Conservation (phyloP, 2,113 vertebrate genomes). For the Daphoenositta chrysoptera region DNA sequence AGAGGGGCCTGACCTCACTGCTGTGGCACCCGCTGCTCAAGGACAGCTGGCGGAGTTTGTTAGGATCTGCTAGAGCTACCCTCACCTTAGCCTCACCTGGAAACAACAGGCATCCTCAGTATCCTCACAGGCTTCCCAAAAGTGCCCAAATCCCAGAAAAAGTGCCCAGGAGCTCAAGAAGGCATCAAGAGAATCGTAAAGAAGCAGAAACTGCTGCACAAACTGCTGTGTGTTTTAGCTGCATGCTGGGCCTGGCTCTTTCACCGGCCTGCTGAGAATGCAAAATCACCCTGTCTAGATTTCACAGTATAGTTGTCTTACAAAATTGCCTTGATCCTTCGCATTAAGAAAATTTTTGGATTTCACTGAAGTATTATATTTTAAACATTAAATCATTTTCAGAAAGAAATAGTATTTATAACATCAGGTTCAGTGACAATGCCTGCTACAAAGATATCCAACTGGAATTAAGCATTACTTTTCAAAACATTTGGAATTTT, state of each 20-base stretch:
- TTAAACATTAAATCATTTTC: not conserved
- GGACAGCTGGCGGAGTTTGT: fast-evolving
- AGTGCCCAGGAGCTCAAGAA: not conserved
- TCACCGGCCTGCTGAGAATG: not conserved
- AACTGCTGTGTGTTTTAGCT: not conserved
- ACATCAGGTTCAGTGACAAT: not conserved
- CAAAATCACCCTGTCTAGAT: not conserved
- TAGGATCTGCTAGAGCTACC: not conserved
- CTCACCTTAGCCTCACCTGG: not conserved
- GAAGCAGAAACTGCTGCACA: not conserved
- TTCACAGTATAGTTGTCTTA: not conserved
- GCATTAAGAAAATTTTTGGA: not conserved
- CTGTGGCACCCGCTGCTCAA: not conserved
- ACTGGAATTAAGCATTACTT: not conserved
- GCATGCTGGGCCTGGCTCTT: not conserved
- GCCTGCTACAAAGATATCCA: not conserved
- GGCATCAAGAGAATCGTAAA: not conserved
- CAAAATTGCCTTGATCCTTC: not conserved
- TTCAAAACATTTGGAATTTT: not conserved
- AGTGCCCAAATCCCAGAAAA: not conserved
- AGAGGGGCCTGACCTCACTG: not conserved
- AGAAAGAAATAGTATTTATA: not conserved
- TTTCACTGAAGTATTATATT: not conserved
- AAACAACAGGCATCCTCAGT: not conserved
- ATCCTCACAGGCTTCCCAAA: not conserved